Base-by-base conservation (phyloP, 2,888 invertebrate species). In the Eilema sororculum region DNA sequence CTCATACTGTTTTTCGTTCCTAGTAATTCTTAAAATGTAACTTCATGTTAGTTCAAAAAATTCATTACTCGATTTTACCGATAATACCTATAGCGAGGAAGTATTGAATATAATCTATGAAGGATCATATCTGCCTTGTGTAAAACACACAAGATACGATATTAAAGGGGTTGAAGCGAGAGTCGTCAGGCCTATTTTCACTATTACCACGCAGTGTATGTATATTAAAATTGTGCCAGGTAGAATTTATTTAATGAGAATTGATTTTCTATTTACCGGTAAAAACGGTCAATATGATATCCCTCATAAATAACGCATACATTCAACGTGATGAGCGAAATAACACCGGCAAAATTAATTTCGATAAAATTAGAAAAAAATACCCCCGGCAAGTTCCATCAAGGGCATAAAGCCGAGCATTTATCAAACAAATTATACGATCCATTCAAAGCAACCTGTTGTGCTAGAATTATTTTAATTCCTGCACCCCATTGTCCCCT, bases 401-500 rank as follows among this genome's bases (percentile, higher is more conserved):
- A 65, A 57, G 16, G 33, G 41, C 63, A 16, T 10, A 63, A 59
- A 58, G 58, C 28, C 25, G 6, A 65, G 46, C 72, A 80, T 80
- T 80, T 78, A 80, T 80, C 75, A 74, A 74, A 77, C 69, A 75
- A 80, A 80, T 78, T 68, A 75, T 72, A 65, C 77, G 70, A 78
- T 77, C 72, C 72, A 71, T 80, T 75, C 73, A 74, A 58, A 71
- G 61, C 71, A 66, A 76, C 78, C 80, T 80, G 80, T 80, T 80
- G 78, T 80, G 72, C 64, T 69, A 72, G 72, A 80, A 73, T 78
- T 78, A 80, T 80, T 80, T 77, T 77, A 80, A 80, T 80, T 77
- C 74, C 74, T 77, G 60, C 60, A 37, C 30, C 37, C 69, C 25
- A 75, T 78, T 80, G 77, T 80, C 52, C 69, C 9, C 65, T 77